A percentile compares a stretch with the other conserved stretches of the same genome.
Evolutionary conservation across 1,140 invertebrate genomes (phyloP).

Genomic region (Hyphantria cunea): DNA sequence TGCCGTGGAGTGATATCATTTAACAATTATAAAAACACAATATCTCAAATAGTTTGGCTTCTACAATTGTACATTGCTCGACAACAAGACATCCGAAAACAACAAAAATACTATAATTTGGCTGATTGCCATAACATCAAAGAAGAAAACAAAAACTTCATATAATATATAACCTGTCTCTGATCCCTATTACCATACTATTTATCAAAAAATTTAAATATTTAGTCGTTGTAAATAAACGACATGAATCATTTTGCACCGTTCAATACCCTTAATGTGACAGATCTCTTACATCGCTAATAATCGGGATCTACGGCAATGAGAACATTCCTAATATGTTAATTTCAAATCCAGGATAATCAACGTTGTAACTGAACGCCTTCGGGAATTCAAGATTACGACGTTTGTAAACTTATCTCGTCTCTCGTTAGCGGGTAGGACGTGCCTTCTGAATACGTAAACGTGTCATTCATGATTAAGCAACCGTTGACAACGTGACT

Average conservation of each 20-base stretch:
- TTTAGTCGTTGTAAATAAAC: no score
- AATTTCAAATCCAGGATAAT: slow-evolving; percentile 72
- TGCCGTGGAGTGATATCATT: no score
- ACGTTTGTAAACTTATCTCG: slow-evolving; percentile 76
- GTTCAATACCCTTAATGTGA: slow-evolving; percentile 7
- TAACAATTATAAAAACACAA: no score
- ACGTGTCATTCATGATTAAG: slow-evolving; percentile 73
- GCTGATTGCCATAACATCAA: no score
- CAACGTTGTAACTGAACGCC: slow-evolving; percentile 60
- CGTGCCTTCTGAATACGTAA: slow-evolving; percentile 73
- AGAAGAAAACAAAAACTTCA: no score
- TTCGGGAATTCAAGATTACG: slow-evolving; percentile 64
- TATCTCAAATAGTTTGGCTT: no score
- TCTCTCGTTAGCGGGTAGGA: slow-evolving; percentile 68
- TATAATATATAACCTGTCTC: no score
- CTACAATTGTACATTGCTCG: no score
- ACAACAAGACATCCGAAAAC: no score
- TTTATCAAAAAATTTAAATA: no score
- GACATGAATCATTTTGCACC: slow-evolving; percentile 2
- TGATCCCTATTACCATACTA: no score
- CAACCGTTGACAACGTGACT: slow-evolving; percentile 57
- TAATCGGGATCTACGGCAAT: slow-evolving; percentile 20
- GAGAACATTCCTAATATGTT: slow-evolving; percentile 61
- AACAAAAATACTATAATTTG: no score
- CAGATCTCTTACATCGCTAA: slow-evolving; percentile 25